These are phyloP conservation scores for Glaucopsyche alexis DNA, from an alignment of 2,888 invertebrate species.

Conservation along the genomic window DNA sequence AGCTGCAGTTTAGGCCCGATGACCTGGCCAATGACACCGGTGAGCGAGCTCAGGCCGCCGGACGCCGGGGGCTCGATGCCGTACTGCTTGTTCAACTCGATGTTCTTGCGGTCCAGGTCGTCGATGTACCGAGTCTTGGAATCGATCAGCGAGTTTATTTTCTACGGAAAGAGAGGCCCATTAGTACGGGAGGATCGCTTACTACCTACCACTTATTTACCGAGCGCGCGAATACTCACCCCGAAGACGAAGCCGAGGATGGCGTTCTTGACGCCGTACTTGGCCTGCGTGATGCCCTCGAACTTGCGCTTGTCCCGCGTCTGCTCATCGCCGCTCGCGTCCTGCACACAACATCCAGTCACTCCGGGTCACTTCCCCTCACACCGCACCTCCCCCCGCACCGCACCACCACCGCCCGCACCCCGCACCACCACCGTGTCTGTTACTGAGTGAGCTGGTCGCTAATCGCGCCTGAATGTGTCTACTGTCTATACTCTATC, in stretches of 20 bases:
- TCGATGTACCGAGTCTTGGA: conserved; percentile 87
- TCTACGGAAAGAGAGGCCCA: conserved; percentile 74
- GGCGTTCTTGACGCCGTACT: conserved; percentile 88
- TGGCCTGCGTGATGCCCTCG: conserved; percentile 81
- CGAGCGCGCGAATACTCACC: conserved; percentile 75
- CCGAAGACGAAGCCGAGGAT: conserved; percentile 90
- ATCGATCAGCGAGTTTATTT: conserved; percentile 90
- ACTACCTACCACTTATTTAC: neutral
- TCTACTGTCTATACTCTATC: neutral
- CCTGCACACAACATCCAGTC: conserved; percentile 57
- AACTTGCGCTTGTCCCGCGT: conserved; percentile 86
- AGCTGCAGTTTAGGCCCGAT: conserved; percentile 85
- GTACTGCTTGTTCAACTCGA: conserved; percentile 87
- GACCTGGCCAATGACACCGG: conserved; percentile 84
- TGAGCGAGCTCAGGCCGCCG: conserved; percentile 81
- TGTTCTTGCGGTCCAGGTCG: conserved; percentile 85
- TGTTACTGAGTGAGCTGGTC: conserved; percentile 17
- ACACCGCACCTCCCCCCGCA: conserved; percentile 43
- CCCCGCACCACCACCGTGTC: conserved; percentile 35
- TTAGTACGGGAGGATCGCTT: neutral
- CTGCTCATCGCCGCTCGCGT: conserved; percentile 73
- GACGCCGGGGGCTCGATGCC: conserved; percentile 84
- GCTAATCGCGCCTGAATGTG: neutral
- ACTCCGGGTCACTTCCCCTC: conserved; percentile 34
- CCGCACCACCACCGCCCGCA: conserved; percentile 39